Evolutionary conservation across 2,888 invertebrate genomes (phyloP), one percentile per base, ranked within the genome.

Genomic region (Lissonota sp.): DNA sequence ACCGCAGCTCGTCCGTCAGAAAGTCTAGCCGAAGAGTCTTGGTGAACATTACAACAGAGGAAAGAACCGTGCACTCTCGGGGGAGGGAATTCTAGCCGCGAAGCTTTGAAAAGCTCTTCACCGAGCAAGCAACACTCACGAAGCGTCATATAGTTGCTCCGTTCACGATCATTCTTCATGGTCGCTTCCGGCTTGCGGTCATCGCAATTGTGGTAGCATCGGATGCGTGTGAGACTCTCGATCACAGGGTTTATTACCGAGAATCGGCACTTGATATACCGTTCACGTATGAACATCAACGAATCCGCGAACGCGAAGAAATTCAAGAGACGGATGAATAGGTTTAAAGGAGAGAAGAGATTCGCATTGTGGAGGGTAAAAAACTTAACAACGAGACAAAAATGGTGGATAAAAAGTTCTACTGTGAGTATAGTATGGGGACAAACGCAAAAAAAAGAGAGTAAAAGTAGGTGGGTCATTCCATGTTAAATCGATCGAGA

Each of bases 1-100:
- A 90, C 90, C 86, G 88, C 87, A 87, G 86, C 87, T 90, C 88
- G 87, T 90, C 86, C 87, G 88, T 89, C 89, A 89, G 87, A 82
- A 83, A 82, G 86, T 84, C 85, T 80, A 83, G 83, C 51, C 77
- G 51, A 53, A 72, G 46, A 39, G 40, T 16, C 49, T 40, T n/a
- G 40, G 46, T 39, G 14, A 55, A 37, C 51, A 53, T 39, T 39
- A 37, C 10, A 40, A 14, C 42, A 39, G n/a, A 73, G 63, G 58
- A 67, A 46, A 26, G 26, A 26, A 64, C 60, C 42, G 69, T 40
- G 26, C 53, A 12, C 60, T 51, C 53, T 7, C 46, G 16, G 57
- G 62, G 16, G 42, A 26, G 26, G 26, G 26, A 26, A 26, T 62
- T 72, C 16, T 58, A 49, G 44, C 57, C 57, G 44, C 53, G 26